Evolutionary conservation across 2,888 invertebrate genomes (phyloP).

Genomic region (Synergus gifuensis): DNA sequence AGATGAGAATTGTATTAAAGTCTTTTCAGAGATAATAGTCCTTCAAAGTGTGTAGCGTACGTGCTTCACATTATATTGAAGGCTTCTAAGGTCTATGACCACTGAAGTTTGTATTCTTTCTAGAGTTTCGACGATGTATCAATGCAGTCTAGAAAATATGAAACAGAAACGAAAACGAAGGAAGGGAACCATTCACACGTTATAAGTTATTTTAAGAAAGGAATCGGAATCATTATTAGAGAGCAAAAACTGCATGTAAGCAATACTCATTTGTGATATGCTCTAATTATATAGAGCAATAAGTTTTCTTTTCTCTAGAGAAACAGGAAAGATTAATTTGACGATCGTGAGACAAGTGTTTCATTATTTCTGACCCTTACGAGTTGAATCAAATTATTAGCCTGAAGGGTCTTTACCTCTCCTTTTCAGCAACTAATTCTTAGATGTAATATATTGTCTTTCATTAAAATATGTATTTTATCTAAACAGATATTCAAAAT

Average conservation of each 20-base stretch:
- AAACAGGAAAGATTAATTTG: background rate
- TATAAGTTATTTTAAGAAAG: background rate
- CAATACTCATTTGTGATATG: background rate
- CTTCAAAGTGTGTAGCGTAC: slow-evolving; percentile 9
- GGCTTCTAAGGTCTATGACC: slow-evolving; percentile 12
- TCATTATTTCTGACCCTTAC: background rate
- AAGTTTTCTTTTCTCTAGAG: background rate
- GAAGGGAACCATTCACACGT: background rate
- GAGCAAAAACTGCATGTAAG: background rate
- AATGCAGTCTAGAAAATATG: background rate
- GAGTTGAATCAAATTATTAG: background rate
- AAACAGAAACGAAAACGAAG: background rate
- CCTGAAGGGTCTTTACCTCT: background rate
- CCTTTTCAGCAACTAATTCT: background rate
- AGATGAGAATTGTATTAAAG: background rate
- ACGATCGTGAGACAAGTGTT: background rate
- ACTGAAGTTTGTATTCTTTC: slow-evolving; percentile 21
- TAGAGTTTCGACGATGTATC: background rate
- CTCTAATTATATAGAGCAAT: background rate
- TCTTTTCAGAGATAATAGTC: background rate
- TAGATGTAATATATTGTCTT: background rate
- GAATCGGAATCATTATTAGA: background rate
- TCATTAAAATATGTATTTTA: too few species aligned
- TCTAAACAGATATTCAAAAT: background rate
- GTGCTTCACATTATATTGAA: slow-evolving; percentile 10